Base-by-base conservation (phyloP, 2,888 invertebrate species). In the Ormyrus rosae region DNA sequence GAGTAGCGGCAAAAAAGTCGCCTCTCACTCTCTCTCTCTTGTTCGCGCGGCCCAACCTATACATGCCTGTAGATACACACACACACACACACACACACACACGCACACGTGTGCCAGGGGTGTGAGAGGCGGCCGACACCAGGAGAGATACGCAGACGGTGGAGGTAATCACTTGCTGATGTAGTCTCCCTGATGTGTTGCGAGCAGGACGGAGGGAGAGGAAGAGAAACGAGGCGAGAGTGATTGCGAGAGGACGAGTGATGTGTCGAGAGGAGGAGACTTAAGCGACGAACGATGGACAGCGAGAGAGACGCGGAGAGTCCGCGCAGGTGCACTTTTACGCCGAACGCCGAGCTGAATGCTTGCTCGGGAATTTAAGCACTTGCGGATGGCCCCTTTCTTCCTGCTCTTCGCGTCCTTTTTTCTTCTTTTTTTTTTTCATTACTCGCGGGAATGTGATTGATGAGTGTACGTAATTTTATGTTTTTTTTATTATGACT, bases 141-240 rank as follows among this genome's bases (percentile, higher is more conserved):
- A 34, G 34, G 34, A 46, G 55, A 19, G 73, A 73, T 51, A 75
- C 51, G 61, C n/a, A 46, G 6, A 56, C 45, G 63, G 83, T 84
- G 84, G 86, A 86, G 88, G 88, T 89, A 89, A 89, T 88, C 89
- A 88, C 88, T 89, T 84, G 89, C 88, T 88, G 88, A 89, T 89
- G 88, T 88, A 89, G 87, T 88, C 87, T 85, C 86, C 8, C 85
- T 88, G 85, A 83, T 80, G 84, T 84, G 78, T 73, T 61, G 83
- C 76, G 70, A 34, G 34, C 34, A 74, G 71, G 55, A 77, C 58
- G 71, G 71, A 65, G 79, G 83, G 81, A 78, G 81, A 71, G 82
- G 74, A 67, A 76, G 78, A 63, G 75, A 75, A 56, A 78, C 65
- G 78, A 58, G 75, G 56, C 56, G 68, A 56, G 71, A 78, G 77